Evolutionary conservation across 2,888 invertebrate species (phyloP).

Genomic region (Caenorhabditis imperialis): DNA sequence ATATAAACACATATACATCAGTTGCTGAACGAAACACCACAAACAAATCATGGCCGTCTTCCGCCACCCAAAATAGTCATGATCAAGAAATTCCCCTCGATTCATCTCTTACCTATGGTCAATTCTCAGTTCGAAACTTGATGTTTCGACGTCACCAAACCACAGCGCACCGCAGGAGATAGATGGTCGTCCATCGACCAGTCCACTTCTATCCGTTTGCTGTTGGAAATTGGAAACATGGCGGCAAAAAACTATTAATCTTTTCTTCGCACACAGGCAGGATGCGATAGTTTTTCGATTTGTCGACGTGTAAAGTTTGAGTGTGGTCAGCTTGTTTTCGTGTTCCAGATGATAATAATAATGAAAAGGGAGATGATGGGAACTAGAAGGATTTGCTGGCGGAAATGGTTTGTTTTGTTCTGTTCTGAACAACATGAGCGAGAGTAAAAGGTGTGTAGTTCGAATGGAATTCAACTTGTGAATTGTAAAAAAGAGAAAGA

Average conservation of each 20-base stretch:
- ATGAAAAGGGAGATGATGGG: constrained; percentile 1
- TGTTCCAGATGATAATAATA: constrained; percentile 15
- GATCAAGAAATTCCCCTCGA: no score
- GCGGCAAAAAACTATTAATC: background rate
- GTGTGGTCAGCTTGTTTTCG: constrained; percentile 14
- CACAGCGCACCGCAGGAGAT: constrained; percentile 18
- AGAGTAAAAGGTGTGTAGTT: constrained; percentile 2
- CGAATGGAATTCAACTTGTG: background rate
- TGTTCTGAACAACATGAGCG: constrained; percentile 6
- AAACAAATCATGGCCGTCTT: no score
- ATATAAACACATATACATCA: constrained; percentile 43
- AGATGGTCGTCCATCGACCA: constrained; percentile 44
- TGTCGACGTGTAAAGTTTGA: constrained; percentile 39
- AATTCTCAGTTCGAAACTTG: constrained; percentile 21
- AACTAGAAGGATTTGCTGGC: constrained; percentile 31
- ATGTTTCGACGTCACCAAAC: constrained; percentile 46
- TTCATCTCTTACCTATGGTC: constrained; percentile 22
- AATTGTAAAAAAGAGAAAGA: no score
- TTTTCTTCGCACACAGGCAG: constrained; percentile 14
- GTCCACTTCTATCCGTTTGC: background rate
- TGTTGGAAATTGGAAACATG: background rate
- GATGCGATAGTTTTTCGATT: constrained; percentile 36
- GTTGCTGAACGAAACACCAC: constrained; percentile 23
- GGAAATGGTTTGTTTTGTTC: no score
- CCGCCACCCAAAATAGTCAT: no score